Evolutionary conservation across 2,113 vertebrate species (phyloP), one percentile per base, ranked within the genome.

Genomic region (Cyrtonyx montezumae): DNA sequence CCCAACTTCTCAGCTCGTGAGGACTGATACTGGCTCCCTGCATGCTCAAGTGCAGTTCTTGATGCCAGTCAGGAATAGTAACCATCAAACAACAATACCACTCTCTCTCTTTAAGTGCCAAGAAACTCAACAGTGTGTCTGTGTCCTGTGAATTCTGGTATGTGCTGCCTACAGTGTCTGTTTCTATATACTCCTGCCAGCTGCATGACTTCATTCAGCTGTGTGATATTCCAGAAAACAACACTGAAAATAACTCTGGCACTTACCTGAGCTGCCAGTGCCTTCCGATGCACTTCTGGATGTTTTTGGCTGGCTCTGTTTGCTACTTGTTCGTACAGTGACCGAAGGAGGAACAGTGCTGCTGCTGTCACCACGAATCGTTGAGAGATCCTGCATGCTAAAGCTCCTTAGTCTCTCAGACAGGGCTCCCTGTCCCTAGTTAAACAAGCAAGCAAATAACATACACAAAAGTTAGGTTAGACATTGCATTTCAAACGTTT

Each of bases 341-440:
- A 97, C 98, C 0, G 98, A 87, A 37, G 96, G 90, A 1, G 97
- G 83, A 16, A 96, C 93, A 10, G 95, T 90, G 73, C 94, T 95
- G 87, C 89, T 80, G 13, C 96, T 95, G 20, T 99, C 99, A 15
- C 98, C 98, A 53, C 99, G 97, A 77, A 98, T 99, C 6, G 98
- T 98, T 2, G 98, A 98, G 74, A 99, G 98, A 68, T 99, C 99
- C 95, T 99, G 99, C 99, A 99, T 99, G 98, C 99, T 99, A 96
- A 99, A 99, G 94, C 99, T 99, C 91, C 99, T 98, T 59, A 99
- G 98, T 42, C 99, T 97, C 96, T 99, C 99, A 4, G 99, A 99
- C 75, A 99, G 97, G 63, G 99, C 99, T 26, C 99, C 99, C 96
- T 99, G 99, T 36, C 99, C 97, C 99, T 99, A 65, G 49, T 79